Evolutionary conservation across 2,888 invertebrate species (phyloP), one percentile per base, ranked within the genome.

Genomic region (Polyploca ridens): DNA sequence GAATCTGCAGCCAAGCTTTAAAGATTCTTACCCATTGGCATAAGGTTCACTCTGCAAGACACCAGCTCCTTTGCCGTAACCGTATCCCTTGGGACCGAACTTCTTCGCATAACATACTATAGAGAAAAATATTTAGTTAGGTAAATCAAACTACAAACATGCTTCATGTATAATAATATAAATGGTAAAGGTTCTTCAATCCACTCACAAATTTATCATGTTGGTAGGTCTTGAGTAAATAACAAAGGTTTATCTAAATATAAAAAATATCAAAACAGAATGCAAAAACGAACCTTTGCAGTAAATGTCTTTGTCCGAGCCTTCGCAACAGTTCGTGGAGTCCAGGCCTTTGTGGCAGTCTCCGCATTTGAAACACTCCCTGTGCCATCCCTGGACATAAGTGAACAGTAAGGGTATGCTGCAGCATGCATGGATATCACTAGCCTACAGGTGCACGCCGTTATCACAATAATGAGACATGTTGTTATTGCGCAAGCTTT

Each of bases 1-100:
- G 73, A 75, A 77, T 76, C 78, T 71, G 75, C 80, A 88, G 75
- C 87, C 81, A 73, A 75, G 85, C 78, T 86, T 94, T 74, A 79
- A 81, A 80, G 71, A 67, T 78, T 86, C 96, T 95, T 96, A 97
- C 97, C 97, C 97, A 94, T 96, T 96, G 90, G 96, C 95, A 94
- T 96, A 96, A 94, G 96, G 96, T 95, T 98, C 98, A 93, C 97
- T 97, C 95, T 98, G 98, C 86, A 98, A 95, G 80, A 98, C 98
- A 88, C 98, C 98, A 88, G 97, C 98, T 87, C 99, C 99, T 95
- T 98, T 98, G 85, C 99, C 99, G 94, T 98, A 99, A 85, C 99
- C 99, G 93, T 99, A 99, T 92, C 98, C 98, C 95, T 98, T 99
- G 84, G 99, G 99, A 84, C 99, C 99, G 95, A 98, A 99, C 95